Evolutionary conservation across 2,797 vertebrate species (phyloP).

Genomic region (Spinus pinus): DNA sequence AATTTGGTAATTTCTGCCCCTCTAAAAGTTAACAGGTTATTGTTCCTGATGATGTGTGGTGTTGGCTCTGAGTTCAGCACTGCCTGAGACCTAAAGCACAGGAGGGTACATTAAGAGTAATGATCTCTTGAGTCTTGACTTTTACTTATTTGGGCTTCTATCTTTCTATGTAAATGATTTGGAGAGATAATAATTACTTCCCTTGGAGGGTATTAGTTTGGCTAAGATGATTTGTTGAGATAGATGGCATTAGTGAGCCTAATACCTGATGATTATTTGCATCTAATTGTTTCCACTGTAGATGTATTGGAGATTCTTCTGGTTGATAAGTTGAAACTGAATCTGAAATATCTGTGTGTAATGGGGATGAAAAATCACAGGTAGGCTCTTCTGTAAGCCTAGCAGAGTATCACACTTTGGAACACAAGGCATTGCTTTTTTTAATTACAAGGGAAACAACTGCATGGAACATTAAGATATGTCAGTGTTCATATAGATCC

Average conservation of each 20-base stretch:
- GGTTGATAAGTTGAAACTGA: neutral
- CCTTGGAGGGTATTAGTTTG: neutral
- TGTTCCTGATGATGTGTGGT: neutral
- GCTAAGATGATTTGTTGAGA: slow-evolving; percentile 3
- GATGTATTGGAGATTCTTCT: neutral
- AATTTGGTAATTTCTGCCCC: neutral
- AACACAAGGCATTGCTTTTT: neutral
- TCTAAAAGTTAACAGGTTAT: fast-evolving
- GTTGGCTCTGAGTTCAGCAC: neutral
- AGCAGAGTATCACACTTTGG: neutral
- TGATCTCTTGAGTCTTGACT: neutral
- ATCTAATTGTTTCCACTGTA: neutral
- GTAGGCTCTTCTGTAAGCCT: fast-evolving
- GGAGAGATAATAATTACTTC: neutral
- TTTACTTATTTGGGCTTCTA: neutral
- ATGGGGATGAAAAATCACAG: neutral
- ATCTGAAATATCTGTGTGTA: neutral
- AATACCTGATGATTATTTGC: neutral
- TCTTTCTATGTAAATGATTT: neutral
- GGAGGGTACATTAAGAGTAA: neutral
- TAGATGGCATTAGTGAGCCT: neutral
- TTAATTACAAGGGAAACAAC: neutral
- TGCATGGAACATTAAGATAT: neutral
- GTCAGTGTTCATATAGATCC: neutral
- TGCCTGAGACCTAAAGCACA: neutral